phyloP scores from a whole-genome alignment of 2,888 invertebrate genomes.

The Helicoverpa assulta region DNA sequence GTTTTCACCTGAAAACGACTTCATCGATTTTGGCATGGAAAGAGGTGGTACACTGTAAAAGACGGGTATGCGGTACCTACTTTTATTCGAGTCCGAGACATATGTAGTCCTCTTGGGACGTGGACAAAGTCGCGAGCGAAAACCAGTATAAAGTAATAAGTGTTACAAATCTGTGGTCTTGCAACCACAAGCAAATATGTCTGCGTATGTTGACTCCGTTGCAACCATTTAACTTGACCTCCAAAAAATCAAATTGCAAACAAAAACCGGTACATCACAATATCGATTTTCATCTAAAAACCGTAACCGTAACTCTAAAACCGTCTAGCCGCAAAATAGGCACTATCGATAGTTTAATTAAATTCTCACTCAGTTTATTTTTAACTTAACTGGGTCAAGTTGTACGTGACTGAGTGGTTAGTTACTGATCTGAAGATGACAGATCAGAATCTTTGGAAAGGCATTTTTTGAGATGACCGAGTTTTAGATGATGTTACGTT shows the following conservation, averaged over 20 bases:
- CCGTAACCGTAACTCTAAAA: slow-evolving; percentile 34
- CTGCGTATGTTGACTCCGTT: background rate
- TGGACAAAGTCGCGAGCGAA: too few relatives aligned
- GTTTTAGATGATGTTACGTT: background rate
- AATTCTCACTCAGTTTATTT: slow-evolving; percentile 55
- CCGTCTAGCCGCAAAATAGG: slow-evolving; percentile 47
- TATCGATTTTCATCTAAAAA: slow-evolving; percentile 32
- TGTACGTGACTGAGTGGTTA: slow-evolving; percentile 51
- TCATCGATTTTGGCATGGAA: too few relatives aligned
- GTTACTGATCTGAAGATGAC: slow-evolving; percentile 32
- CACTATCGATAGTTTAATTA: slow-evolving; percentile 54
- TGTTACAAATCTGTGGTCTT: too few relatives aligned
- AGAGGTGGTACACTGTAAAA: too few relatives aligned
- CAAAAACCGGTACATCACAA: slow-evolving; percentile 33
- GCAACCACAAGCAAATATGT: too few relatives aligned
- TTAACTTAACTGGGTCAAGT: slow-evolving; percentile 52
- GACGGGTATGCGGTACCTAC: too few relatives aligned
- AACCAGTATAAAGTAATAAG: too few relatives aligned
- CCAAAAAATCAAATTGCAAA: background rate
- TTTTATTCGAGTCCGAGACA: too few relatives aligned
- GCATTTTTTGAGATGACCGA: background rate
- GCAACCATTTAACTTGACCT: background rate
- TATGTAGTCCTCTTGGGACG: too few relatives aligned
- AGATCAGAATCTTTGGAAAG: background rate
- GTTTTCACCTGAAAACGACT: too few relatives aligned